Evolutionary conservation across 2,113 vertebrate genomes (phyloP), one percentile per base, ranked within the genome.

Genomic region (Fregetta grallaria): DNA sequence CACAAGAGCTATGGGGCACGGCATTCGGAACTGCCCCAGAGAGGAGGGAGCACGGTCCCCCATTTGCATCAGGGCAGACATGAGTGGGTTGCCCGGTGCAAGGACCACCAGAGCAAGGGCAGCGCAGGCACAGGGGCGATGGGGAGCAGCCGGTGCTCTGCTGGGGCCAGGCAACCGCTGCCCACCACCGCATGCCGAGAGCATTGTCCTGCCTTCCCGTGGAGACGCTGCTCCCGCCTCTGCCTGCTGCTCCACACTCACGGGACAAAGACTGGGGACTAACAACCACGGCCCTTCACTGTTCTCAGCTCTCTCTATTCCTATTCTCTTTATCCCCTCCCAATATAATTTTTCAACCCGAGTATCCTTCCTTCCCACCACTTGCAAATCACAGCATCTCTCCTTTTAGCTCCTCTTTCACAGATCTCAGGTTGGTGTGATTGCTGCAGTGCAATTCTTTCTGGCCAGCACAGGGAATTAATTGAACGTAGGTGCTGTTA

Each of bases 401-500:
- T 59, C 68, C 50, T 63, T 58, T 62, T 34, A 86, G 61, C 26
- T 84, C 36, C 49, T 75, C 34, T 92, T 68, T 38, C 66, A 65
- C 53, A 23, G 45, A 27, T 72, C 58, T 72, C 66, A 61, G 62
- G 34, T 22, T 38, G 34, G 7, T 40, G 74, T 88, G 86, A 92
- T 70, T 40, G 62, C 75, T 66, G 30, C 22, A 0, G 44, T 29
- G 59, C 79, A 86, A 84, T 90, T 90, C 72, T 23, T 91, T 42
- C 67, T 63, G n/a, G 17, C 82, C 75, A 79, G 85, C 61, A n/a
- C 49, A 59, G 70, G 52, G 53, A 93, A 91, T 95, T 97, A 94
- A 94, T 77, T 95, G 89, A 82, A 91, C 1, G 1, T 38, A 49
- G 88, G 87, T 3, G 26, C 86, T 67, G 88, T 38, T 95, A 83